Evolutionary conservation across 2,888 invertebrate genomes (phyloP).

Genomic region (Aporophyla nigra): DNA sequence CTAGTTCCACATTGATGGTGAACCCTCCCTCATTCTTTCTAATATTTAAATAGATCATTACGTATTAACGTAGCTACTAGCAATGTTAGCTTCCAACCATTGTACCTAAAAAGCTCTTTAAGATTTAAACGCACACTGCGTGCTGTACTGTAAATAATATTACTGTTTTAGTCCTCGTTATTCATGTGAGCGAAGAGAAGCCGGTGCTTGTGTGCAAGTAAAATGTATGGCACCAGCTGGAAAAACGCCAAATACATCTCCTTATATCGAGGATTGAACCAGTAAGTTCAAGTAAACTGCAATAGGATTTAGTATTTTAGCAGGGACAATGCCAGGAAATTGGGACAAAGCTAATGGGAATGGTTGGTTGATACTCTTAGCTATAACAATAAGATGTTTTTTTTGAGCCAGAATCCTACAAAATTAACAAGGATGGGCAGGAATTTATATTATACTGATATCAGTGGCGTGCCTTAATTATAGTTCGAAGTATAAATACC

Average conservation of each 20-base stretch:
- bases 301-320: neutral
- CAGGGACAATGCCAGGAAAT: neutral
- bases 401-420: too few relatives aligned
- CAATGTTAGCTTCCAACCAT: neutral
- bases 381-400: neutral
- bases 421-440: neutral
- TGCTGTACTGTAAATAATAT: neutral
- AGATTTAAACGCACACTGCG: neutral
- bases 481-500: neutral
- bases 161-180: neutral
- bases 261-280: neutral
- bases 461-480: neutral
- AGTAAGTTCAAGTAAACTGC: neutral
- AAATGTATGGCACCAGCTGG: neutral
- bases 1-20: neutral
- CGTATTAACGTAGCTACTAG: neutral
- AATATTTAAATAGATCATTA: neutral
- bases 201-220: neutral
- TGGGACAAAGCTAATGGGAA: neutral
- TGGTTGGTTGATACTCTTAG: neutral
- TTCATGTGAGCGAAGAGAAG: neutral
- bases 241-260: neutral
- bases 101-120: neutral
- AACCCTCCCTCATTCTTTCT: neutral
- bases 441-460: neutral